These are phyloP conservation scores for Dolichopus griseipennis DNA, from an alignment of 2,888 invertebrate genomes.

Conservation along the genomic window DNA sequence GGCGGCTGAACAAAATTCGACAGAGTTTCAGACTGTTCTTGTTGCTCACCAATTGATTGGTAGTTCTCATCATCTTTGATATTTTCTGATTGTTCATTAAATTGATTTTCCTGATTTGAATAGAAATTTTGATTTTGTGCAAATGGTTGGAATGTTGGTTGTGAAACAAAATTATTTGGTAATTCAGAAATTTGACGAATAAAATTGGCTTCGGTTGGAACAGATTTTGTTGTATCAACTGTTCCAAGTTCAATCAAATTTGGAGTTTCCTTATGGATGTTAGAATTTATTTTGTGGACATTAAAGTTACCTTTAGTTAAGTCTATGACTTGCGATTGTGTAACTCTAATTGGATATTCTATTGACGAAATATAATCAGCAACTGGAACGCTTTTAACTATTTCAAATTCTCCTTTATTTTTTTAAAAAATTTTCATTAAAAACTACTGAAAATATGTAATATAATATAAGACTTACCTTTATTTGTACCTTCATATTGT, in stretches of 20 bases:
- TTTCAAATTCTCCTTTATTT: constrained; percentile 37
- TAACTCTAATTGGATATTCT: constrained; percentile 61
- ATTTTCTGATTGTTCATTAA: background rate
- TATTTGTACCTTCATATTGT: constrained; percentile 32
- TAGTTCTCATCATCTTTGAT: too few species aligned
- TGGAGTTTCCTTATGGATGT: constrained; percentile 10
- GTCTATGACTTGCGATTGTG: constrained; percentile 46
- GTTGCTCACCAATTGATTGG: background rate
- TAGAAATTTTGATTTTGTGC: background rate
- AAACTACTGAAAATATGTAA: background rate
- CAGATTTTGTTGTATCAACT: background rate
- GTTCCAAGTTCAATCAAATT: constrained; percentile 18
- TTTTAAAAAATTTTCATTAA: background rate
- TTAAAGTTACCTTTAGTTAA: constrained; percentile 51
- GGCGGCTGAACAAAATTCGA: background rate
- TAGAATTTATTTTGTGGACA: background rate
- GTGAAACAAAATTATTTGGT: background rate
- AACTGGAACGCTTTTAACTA: constrained; percentile 57
- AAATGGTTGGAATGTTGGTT: background rate
- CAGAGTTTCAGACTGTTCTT: background rate
- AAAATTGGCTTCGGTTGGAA: background rate
- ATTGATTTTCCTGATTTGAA: background rate
- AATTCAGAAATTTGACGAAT: background rate
- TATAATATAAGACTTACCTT: constrained; percentile 7
- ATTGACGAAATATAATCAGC: constrained; percentile 61